Evolutionary conservation across 2,888 invertebrate species (phyloP), one percentile per base, ranked within the genome.

Genomic region (Nezara viridula): DNA sequence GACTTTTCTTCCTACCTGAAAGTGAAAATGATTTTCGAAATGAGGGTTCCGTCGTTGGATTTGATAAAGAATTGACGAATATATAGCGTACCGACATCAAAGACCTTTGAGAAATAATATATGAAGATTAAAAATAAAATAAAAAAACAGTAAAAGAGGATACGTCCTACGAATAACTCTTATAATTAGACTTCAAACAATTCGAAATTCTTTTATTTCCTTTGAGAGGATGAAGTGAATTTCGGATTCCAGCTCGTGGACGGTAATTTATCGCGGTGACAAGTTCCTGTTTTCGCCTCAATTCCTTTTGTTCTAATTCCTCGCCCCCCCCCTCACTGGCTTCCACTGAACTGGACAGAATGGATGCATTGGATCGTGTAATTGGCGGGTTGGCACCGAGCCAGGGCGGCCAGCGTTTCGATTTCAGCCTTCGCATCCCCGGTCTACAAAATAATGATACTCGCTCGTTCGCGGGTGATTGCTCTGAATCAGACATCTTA

Each of bases 281-380:
- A 37, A 32, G 16, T 37, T 73, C 32, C 66, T 32, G 37, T 73
- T 73, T 73, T 73, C 32, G 66, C 32, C 66, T 37, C 32, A 73
- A 73, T 73, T 73, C 37, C 66, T 73, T 32, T 37, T 73, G 66
- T 73, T 73, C 66, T 37, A 73, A 73, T 73, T 37, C 66, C 37
- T 37, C 37, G 6, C 32, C 32, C 32, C 32, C 9, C n/a, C 60
- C 24, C 24, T 24, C n/a, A n/a, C n/a, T 27, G 66, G 37, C 66
- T 37, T 37, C 19, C 66, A 73, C 66, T 73, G 66, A 73, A 73
- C 66, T 37, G 32, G 21, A 73, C 32, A 37, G 32, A 73, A 73
- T 73, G 66, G 37, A 37, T 73, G 66, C 66, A 73, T 0, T 37
- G 66, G 32, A 21, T 73, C 66, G 66, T 73, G 66, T 73, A 73